These are phyloP conservation scores for Zaprionus nigranus DNA, from an alignment of 1,140 invertebrate species.

Conservation along the genomic window DNA sequence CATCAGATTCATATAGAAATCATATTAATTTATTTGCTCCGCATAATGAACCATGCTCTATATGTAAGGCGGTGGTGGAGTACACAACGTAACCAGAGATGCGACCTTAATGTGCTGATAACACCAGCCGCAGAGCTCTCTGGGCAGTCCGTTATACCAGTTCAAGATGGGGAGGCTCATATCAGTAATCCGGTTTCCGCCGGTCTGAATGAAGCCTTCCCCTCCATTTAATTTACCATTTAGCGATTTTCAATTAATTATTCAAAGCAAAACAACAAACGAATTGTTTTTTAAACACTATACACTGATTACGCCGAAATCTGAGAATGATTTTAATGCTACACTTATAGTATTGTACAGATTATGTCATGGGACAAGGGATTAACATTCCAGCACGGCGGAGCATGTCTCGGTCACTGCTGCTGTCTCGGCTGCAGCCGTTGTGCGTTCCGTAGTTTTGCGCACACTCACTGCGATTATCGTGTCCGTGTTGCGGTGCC, in stretches of 20 bases:
- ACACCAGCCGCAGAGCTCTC: slow-evolving; percentile 33
- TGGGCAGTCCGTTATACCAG: slow-evolving; percentile 50
- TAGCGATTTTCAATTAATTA: slow-evolving; percentile 59
- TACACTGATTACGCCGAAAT: slow-evolving; percentile 45
- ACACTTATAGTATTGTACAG: slow-evolving; percentile 5
- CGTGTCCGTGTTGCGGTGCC: slow-evolving; percentile 46
- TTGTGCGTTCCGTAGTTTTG: slow-evolving; percentile 59
- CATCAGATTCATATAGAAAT: slow-evolving; percentile 55
- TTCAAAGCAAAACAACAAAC: slow-evolving; percentile 24
- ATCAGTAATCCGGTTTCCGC: slow-evolving; percentile 43
- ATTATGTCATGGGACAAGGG: slow-evolving; percentile 23
- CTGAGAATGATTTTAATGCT: slow-evolving; percentile 14
- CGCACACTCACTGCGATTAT: slow-evolving; percentile 64
- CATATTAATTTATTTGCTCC: slow-evolving; percentile 48
- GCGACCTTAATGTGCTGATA: slow-evolving; percentile 74
- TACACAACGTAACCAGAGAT: slow-evolving; percentile 57
- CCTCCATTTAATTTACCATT: slow-evolving; percentile 48
- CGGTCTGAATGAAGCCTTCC: slow-evolving; percentile 17
- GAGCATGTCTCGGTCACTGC: not conserved
- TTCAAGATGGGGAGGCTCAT: slow-evolving; percentile 43
- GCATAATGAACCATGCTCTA: slow-evolving; percentile 69
- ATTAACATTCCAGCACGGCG: slow-evolving; percentile 35
- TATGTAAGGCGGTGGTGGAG: slow-evolving; percentile 33
- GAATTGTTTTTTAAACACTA: slow-evolving; percentile 46
- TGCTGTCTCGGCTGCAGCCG: not conserved